These are phyloP conservation scores for Asobara japonica DNA, from an alignment of 1,140 invertebrate genomes.

Conservation along the genomic window DNA sequence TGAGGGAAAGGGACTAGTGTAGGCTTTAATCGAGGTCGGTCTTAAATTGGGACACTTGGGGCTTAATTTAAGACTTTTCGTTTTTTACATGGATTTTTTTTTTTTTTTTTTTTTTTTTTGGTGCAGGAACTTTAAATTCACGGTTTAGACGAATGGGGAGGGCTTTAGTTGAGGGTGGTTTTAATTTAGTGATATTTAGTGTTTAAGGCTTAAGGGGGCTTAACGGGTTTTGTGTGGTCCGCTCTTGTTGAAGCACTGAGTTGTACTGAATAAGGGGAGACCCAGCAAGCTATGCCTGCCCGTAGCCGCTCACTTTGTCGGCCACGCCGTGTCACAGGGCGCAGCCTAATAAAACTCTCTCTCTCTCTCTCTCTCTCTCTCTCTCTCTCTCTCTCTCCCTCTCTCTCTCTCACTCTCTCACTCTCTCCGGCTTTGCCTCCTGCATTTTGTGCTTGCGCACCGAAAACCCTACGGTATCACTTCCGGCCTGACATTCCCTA, in stretches of 20 bases:
- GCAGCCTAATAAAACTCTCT: conserved; percentile 34
- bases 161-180: background rate
- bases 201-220: background rate
- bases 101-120: too few relatives aligned
- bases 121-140: too few relatives aligned
- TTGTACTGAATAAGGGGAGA: background rate
- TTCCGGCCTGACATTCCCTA: background rate
- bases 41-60: too few relatives aligned
- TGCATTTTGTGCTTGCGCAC: conserved; percentile 28
- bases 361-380: conserved; percentile 30
- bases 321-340: conserved; percentile 41
- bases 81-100: too few relatives aligned
- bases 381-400: conserved; percentile 8
- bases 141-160: too few relatives aligned
- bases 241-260: conserved; percentile 4
- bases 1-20: too few relatives aligned
- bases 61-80: too few relatives aligned
- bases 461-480: background rate
- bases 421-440: background rate
- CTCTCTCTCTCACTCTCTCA: background rate
- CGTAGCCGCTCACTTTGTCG: conserved; percentile 47
- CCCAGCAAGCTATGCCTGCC: conserved; percentile 19
- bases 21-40: too few relatives aligned
- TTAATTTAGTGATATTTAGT: too few relatives aligned
- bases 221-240: background rate